Percentiles rank a stretch among this genome's conserved stretches.
These are phyloP conservation scores for Anseranas semipalmata DNA, from an alignment of 2,113 vertebrate genomes.

Conservation along the genomic window DNA sequence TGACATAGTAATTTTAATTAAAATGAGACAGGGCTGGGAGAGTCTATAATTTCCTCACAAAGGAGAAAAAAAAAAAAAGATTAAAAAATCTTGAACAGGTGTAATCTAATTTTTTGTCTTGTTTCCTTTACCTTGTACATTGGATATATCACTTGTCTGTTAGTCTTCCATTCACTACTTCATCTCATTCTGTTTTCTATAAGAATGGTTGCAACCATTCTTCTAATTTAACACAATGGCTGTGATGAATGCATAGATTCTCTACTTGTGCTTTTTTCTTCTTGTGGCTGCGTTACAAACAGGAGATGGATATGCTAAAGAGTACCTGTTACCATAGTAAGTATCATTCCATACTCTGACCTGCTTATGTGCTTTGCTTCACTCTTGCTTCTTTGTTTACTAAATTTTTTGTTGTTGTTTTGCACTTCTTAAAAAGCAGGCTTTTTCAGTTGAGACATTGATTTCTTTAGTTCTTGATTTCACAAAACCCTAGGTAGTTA, in stretches of 20 bases:
- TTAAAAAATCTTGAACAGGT: slow-evolving; percentile 51
- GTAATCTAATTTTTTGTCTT: slow-evolving; percentile 82
- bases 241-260: slow-evolving; percentile 97
- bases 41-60: background rate
- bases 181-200: slow-evolving; percentile 81
- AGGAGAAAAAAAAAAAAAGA: background rate
- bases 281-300: slow-evolving; percentile 95
- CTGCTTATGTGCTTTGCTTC: slow-evolving; percentile 84
- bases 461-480: background rate
- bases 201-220: slow-evolving; percentile 89
- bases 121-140: slow-evolving; percentile 59
- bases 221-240: slow-evolving; percentile 84
- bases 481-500: slow-evolving; percentile 1
- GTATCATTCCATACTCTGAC: slow-evolving; percentile 85
- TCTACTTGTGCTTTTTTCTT: slow-evolving; percentile 99
- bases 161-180: slow-evolving; percentile 76
- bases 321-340: slow-evolving; percentile 99
- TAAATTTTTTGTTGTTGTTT: background rate
- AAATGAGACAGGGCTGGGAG: background rate
- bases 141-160: slow-evolving; percentile 76
- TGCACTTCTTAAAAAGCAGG: background rate
- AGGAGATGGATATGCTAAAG: slow-evolving; percentile 99
- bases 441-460: slow-evolving; percentile 35
- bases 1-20: background rate
- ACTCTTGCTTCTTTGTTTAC: slow-evolving; percentile 70